Conservation (phyloP, 2,113 vertebrate genomes). For the Casuarius casuarius region DNA sequence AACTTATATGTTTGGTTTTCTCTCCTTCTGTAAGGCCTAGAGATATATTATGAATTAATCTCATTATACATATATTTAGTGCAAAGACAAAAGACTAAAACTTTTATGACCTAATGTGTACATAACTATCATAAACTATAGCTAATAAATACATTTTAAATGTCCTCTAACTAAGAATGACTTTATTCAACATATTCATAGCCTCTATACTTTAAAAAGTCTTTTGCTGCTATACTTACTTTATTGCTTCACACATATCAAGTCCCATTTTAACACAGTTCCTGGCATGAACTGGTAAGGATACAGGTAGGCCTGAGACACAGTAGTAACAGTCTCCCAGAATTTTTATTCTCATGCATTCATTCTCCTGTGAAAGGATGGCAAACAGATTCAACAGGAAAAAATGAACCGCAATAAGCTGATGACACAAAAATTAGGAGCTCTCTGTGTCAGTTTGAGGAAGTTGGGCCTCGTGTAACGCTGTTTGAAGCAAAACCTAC, state of each 20-base stretch:
- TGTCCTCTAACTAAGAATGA: background rate
- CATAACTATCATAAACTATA: background rate
- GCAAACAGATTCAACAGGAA: background rate
- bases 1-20: background rate
- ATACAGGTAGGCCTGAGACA: slow-evolving; percentile 95
- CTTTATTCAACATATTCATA: background rate
- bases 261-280: slow-evolving; percentile 99
- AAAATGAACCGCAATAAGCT: background rate
- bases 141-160: background rate
- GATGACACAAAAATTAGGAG: background rate
- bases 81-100: background rate
- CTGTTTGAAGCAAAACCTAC: background rate
- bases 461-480: background rate
- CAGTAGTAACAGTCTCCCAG: slow-evolving; percentile 99
- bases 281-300: slow-evolving; percentile 93
- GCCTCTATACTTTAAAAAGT: background rate
- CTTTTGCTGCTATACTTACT: slow-evolving; percentile 81
- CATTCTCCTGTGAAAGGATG: slow-evolving; percentile 87
- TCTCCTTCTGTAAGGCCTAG: background rate
- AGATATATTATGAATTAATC: background rate
- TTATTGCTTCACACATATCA: slow-evolving; percentile 98
- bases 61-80: background rate
- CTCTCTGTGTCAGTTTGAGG: background rate
- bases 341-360: slow-evolving; percentile 99
- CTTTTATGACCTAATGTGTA: fast-evolving